Conservation (phyloP, 2,113 vertebrate species). For the Ageneiosus marmoratus region DNA sequence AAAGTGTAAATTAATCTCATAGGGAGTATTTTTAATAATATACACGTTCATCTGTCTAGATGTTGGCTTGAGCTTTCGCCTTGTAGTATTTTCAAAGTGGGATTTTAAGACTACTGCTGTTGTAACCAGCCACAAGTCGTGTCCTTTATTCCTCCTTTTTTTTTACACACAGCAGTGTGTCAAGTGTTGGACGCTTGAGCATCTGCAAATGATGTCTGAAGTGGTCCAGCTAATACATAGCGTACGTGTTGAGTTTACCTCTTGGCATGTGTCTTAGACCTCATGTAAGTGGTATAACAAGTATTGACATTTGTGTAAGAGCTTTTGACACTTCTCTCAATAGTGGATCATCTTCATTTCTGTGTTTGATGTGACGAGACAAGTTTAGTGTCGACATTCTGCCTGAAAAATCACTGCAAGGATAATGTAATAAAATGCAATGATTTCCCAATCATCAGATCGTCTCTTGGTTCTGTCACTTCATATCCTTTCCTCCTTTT, state of each 20-base stretch:
- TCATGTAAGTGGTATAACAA: slow-evolving; percentile 4
- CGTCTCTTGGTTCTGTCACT: background rate
- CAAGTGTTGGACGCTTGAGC: background rate
- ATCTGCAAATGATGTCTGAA: background rate
- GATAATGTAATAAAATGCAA: background rate
- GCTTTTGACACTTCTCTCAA: background rate
- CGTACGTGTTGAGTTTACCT: background rate
- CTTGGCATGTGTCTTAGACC: background rate
- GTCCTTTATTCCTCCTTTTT: background rate
- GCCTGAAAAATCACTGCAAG: background rate
- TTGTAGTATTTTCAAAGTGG: background rate
- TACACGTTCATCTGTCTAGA: background rate
- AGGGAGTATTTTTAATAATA: background rate
- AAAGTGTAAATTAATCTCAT: background rate
- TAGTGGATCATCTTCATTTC: background rate
- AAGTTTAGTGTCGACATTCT: background rate
- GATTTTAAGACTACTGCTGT: background rate
- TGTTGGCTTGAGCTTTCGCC: background rate
- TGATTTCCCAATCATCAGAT: background rate
- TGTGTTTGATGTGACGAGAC: background rate
- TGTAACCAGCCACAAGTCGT: background rate
- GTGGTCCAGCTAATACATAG: background rate
- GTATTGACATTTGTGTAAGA: background rate
- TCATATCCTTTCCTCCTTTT: background rate
- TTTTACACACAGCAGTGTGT: background rate